Evolutionary conservation across 2,797 vertebrate genomes (phyloP).

Genomic region (Phataginus tetradactyla): DNA sequence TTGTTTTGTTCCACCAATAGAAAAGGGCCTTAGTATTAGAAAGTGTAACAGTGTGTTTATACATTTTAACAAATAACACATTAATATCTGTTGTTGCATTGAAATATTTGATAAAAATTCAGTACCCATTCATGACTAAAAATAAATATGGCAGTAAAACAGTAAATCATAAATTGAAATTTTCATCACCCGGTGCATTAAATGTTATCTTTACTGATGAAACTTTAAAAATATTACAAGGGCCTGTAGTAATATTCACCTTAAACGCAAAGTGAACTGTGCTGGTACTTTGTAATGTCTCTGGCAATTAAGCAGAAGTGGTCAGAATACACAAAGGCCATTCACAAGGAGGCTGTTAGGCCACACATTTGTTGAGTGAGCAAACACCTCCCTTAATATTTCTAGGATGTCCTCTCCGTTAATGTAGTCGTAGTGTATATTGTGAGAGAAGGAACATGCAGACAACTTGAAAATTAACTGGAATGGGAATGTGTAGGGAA

Average conservation of each 20-base stretch:
- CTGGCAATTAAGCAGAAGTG: background rate
- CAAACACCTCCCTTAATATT: background rate
- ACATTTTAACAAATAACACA: background rate
- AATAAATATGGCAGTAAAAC: background rate
- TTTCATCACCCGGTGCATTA: background rate
- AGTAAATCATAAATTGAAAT: background rate
- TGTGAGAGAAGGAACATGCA: background rate
- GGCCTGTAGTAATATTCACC: background rate
- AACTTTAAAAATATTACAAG: background rate
- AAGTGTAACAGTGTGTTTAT: background rate
- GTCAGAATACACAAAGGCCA: background rate
- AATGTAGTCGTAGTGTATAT: too few relatives aligned
- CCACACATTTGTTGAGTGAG: background rate
- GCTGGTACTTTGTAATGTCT: background rate
- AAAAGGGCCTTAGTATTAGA: background rate
- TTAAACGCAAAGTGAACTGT: background rate
- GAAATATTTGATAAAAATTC: background rate
- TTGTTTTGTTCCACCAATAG: background rate
- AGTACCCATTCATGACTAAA: background rate
- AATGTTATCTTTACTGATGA: background rate
- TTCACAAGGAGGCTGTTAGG: too few relatives aligned
- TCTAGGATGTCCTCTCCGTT: background rate
- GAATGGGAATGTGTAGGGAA: background rate
- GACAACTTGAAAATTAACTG: background rate
- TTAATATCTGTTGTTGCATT: background rate